Evolutionary conservation across 2,797 vertebrate species (phyloP).

Genomic region (Leptoclinus maculatus): DNA sequence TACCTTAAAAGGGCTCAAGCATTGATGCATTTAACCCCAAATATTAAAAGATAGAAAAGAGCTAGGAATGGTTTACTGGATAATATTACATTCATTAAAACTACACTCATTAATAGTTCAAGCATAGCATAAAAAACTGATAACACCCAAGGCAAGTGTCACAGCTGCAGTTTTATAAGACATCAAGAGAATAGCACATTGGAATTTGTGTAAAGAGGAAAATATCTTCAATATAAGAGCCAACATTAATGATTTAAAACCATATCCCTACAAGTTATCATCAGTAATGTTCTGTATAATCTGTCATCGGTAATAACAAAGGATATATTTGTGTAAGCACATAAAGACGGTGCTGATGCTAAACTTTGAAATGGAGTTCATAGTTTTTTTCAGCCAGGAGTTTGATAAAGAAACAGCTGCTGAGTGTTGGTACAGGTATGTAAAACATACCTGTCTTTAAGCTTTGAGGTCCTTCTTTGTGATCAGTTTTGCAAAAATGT

Average conservation of each 20-base stretch:
- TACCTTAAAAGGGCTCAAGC: background rate
- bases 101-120: background rate
- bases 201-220: background rate
- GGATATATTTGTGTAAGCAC: background rate
- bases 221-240: slow-evolving; percentile 2
- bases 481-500: background rate
- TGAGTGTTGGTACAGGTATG: background rate
- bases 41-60: background rate
- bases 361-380: background rate
- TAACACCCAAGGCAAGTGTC: background rate
- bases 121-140: background rate
- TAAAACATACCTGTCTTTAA: background rate
- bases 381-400: slow-evolving; percentile 9
- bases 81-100: background rate
- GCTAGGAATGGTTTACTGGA: background rate
- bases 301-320: background rate
- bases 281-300: background rate
- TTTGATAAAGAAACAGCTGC: slow-evolving; percentile 1
- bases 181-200: background rate
- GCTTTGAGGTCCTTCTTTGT: background rate
- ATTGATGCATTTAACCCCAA: background rate
- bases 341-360: background rate
- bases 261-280: background rate
- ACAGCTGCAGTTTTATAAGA: slow-evolving; percentile 2
- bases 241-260: slow-evolving; percentile 11